These are phyloP conservation scores for Invenusta paracnida DNA, from an alignment of 2,888 invertebrate genomes.

Conservation along the genomic window DNA sequence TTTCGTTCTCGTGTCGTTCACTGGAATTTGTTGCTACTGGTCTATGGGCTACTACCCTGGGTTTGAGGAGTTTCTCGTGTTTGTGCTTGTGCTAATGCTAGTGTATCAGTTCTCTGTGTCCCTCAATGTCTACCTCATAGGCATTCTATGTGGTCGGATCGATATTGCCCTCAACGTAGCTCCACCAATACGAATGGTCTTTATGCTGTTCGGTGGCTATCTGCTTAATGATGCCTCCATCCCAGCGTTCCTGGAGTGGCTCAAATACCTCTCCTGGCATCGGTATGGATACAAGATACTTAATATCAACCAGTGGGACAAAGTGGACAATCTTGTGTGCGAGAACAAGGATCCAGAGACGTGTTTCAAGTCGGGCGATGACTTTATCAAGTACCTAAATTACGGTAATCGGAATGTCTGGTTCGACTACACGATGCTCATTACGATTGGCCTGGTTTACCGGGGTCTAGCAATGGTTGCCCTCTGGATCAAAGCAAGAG, in stretches of 20 bases:
- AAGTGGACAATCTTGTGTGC: conserved; percentile 20
- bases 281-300: conserved; percentile 11
- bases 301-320: conserved; percentile 34
- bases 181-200: conserved; percentile 27
- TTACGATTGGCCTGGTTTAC: not conserved
- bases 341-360: not conserved
- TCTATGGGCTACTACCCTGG: conserved; percentile 9
- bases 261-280: conserved; percentile 36
- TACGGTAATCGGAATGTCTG: not conserved
- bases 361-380: conserved; percentile 30
- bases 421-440: conserved; percentile 31
- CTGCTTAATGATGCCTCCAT: conserved; percentile 28
- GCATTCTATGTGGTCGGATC: not conserved
- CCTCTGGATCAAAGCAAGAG: not conserved
- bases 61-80: not conserved
- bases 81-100: not conserved
- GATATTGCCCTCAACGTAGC: conserved; percentile 32
- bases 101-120: conserved; percentile 33
- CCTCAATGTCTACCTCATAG: conserved; percentile 14
- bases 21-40: conserved; percentile 21
- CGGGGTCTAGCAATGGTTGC: not conserved
- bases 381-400: conserved; percentile 16
- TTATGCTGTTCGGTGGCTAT: conserved; percentile 33
- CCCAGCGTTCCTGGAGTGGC: not conserved
- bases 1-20: not conserved